Conservation (phyloP, 64 coral and sea anemone genomes). For the Pocillopora verrucosa region DNA sequence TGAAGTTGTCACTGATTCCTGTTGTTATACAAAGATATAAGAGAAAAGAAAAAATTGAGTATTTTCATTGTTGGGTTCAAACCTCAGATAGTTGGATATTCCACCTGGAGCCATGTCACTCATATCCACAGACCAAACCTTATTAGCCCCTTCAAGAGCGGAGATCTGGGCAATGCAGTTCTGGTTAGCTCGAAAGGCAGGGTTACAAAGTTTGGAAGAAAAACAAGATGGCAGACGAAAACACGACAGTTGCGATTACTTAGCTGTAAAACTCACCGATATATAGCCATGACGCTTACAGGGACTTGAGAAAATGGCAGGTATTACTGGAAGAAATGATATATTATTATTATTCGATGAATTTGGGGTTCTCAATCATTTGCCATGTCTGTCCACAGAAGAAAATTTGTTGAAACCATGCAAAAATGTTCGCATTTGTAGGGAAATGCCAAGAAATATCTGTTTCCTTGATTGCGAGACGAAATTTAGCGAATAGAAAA, state of each 20-base stretch:
- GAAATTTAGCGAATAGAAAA: constrained; percentile 31
- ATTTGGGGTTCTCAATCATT: neutral
- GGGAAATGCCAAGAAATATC: constrained; percentile 50
- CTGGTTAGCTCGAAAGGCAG: neutral
- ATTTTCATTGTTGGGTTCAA: neutral
- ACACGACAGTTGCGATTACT: too few species aligned
- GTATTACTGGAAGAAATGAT: neutral
- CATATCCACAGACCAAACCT: too few species aligned
- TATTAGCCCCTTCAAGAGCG: too few species aligned
- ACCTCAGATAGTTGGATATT: too few species aligned
- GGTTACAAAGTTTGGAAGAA: neutral
- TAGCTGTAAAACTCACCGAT: neutral
- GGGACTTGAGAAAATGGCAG: neutral
- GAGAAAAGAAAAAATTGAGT: neutral
- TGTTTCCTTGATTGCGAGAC: constrained; percentile 61
- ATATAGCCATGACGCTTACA: neutral
- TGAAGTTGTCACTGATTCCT: too few species aligned
- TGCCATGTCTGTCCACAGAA: neutral
- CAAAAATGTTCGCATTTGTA: neutral
- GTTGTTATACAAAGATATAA: too few species aligned
- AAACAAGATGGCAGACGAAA: constrained; percentile 15
- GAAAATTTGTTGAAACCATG: neutral
- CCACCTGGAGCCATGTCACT: too few species aligned
- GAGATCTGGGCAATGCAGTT: too few species aligned
- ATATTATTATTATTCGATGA: neutral